These are phyloP conservation scores for Rhabdophis nuchalis DNA, from an alignment of 2,797 vertebrate genomes.

Conservation along the genomic window DNA sequence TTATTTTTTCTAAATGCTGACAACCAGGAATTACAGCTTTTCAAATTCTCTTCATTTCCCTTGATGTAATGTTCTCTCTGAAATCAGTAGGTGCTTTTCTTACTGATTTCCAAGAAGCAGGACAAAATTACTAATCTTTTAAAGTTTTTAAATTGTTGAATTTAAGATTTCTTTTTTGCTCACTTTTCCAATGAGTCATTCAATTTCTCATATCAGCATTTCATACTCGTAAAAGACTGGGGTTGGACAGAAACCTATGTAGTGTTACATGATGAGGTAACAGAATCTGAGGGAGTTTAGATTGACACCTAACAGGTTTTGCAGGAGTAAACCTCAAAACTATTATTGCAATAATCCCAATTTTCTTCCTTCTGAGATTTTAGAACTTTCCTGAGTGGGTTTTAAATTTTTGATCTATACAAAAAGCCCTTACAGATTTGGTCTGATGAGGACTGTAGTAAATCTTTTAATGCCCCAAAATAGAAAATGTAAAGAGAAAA, in stretches of 20 bases:
- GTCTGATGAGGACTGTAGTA: background rate
- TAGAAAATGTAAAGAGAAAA: background rate
- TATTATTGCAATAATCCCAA: background rate
- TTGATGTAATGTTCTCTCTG: constrained; percentile 3
- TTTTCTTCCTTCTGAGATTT: background rate
- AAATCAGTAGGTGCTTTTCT: background rate
- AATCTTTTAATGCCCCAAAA: background rate
- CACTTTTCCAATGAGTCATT: background rate
- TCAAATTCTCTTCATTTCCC: background rate
- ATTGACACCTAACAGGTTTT: background rate
- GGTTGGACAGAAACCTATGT: too few species aligned
- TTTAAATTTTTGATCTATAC: background rate
- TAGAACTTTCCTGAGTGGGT: background rate
- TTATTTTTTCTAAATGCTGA: background rate
- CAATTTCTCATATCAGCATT: constrained; percentile 13
- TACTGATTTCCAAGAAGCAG: background rate
- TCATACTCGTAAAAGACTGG: accelerated
- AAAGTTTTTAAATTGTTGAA: accelerated
- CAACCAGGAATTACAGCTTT: background rate
- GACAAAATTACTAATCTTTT: constrained; percentile 4
- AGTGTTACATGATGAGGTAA: background rate
- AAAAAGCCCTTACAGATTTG: background rate
- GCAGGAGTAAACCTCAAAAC: background rate
- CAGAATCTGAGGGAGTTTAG: background rate
- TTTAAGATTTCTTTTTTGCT: background rate